A percentile compares a stretch with the other conserved stretches of the same genome.
These are phyloP conservation scores for Bellardia pandia DNA, from an alignment of 2,888 invertebrate genomes.

Conservation along the genomic window DNA sequence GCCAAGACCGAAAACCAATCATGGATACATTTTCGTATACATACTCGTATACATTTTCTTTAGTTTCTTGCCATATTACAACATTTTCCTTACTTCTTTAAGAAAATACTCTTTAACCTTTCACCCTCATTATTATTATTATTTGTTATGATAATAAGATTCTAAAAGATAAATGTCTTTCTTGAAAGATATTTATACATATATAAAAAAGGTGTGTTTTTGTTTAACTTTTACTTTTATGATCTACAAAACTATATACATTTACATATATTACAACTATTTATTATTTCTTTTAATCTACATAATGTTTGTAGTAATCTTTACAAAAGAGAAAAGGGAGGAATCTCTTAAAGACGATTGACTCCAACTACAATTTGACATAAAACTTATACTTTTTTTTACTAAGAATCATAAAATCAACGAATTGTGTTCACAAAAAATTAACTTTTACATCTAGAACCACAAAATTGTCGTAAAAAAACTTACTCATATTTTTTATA, in stretches of 20 bases:
- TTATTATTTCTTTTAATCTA: conserved; percentile 42
- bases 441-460: not conserved
- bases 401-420: conserved; percentile 14
- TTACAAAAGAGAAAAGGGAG: not conserved
- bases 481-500: conserved; percentile 25
- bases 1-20: no score
- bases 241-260: not conserved
- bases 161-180: no score
- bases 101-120: conserved; percentile 7
- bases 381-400: not conserved
- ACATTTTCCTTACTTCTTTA: not conserved
- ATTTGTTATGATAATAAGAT: no score
- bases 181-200: no score
- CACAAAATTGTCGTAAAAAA: conserved; percentile 25
- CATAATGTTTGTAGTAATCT: conserved; percentile 33
- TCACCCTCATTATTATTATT: not conserved
- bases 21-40: no score
- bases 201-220: conserved; percentile 8
- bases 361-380: not conserved
- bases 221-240: not conserved
- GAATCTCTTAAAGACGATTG: not conserved
- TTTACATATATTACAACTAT: not conserved
- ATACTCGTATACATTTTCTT: no score
- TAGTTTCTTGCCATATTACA: no score
- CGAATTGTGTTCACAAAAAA: not conserved